phyloP scores from a whole-genome alignment of 2,113 vertebrate species.

The Podarcis raffonei region DNA sequence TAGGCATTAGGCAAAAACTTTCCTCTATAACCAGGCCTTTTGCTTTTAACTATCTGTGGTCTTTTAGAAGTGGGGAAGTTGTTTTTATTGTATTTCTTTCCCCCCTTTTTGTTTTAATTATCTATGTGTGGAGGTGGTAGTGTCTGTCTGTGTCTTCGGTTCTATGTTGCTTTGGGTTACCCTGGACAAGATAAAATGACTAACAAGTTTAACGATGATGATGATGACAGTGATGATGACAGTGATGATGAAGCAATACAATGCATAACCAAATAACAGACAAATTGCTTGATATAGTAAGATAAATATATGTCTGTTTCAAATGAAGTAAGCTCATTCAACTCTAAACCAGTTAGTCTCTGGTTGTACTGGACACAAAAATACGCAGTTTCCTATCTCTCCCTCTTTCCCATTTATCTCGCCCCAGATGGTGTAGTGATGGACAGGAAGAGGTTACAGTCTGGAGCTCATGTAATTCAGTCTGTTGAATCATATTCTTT shows the following conservation, averaged over 20 bases:
- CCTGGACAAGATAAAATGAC: too few species aligned
- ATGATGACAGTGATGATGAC: too few species aligned
- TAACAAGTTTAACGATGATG: too few species aligned
- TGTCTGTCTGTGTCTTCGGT: too few species aligned
- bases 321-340: not conserved
- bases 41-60: too few species aligned
- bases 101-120: too few species aligned
- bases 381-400: not conserved
- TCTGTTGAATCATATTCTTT: slow-evolving; percentile 6
- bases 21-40: too few species aligned
- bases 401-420: not conserved
- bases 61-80: too few species aligned
- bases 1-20: too few species aligned
- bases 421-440: not conserved
- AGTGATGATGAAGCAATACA: not conserved
- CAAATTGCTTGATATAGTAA: not conserved
- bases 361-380: not conserved
- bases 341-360: not conserved
- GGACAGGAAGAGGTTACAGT: not conserved
- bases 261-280: not conserved
- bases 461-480: not conserved
- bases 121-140: too few species aligned
- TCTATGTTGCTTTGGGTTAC: too few species aligned
- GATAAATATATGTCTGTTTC: not conserved
- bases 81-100: too few species aligned